Evolutionary conservation across 1,140 invertebrate species (phyloP), one percentile per base, ranked within the genome.

Genomic region (Hesperophylax magnus): DNA sequence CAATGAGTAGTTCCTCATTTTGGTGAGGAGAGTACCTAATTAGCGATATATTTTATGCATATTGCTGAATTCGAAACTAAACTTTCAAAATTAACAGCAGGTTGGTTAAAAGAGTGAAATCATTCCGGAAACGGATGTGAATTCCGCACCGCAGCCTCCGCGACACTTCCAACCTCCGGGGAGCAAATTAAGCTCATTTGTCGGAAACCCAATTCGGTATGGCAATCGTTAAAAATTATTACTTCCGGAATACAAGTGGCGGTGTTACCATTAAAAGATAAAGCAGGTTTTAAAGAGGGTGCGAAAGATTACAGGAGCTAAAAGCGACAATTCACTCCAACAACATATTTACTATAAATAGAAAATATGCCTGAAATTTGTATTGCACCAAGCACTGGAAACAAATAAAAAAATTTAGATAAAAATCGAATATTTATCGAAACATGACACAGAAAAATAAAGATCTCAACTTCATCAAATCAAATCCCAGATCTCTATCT

Each of bases 151-250:
- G 9, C 67, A 71, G 39, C 39, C 67, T 15, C 31, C 18, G 8
- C 39, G n/a, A 18, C 67, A 47, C 67, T 71, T 71, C 39, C 67
- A 39, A 47, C 39, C 14, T 47, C 39, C 39, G 67, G 67, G 67
- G 31, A 17, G 1, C 34, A 47, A 71, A 71, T 71, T 71, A 71
- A 71, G 67, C 67, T 53, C 67, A 53, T 71, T 71, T 71, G 67
- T 71, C 67, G 39, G 34, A 71, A 71, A 53, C 20, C 39, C 67
- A 71, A 71, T 71, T 71, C 39, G n/a, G n/a, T 20, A 71, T 47
- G 39, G 67, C 31, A 52, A 71, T 71, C 67, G 34, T 71, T 71
- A 71, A 71, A 71, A 71, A 71, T 52, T 47, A 71, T 71, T 71
- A 17, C 67, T 39, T 71, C 67, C 67, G 67, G 34, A 14, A 31